Conservation (phyloP, 2,113 vertebrate genomes). For the Microcebus griseorufus region DNA sequence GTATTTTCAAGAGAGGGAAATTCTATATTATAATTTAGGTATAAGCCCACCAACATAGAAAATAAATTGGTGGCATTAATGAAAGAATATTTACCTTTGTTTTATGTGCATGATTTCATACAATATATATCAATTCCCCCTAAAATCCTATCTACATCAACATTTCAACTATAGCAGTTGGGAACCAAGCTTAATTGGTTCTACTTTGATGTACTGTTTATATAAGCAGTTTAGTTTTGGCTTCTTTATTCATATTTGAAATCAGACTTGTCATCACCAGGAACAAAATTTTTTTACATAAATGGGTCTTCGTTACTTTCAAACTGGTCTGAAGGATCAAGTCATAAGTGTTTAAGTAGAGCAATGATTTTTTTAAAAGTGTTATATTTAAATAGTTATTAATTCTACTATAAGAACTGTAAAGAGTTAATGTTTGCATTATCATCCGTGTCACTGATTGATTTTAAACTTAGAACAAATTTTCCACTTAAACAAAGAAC, state of each 20-base stretch:
- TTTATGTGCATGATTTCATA: not conserved
- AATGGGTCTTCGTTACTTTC: not conserved
- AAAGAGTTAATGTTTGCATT: not conserved
- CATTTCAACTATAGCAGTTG: conserved; percentile 18
- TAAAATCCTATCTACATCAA: not conserved
- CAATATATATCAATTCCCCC: not conserved
- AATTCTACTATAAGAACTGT: not conserved
- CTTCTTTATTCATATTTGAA: not conserved
- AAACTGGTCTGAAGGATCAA: not conserved
- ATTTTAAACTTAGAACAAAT: not conserved
- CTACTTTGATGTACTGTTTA: not conserved
- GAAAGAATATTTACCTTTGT: not conserved
- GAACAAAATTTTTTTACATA: not conserved
- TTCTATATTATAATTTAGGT: not conserved
- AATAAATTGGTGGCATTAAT: not conserved
- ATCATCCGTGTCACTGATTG: not conserved
- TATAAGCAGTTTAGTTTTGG: not conserved
- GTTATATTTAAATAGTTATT: not conserved
- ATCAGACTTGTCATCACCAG: not conserved
- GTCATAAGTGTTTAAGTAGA: not conserved
- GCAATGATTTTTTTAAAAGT: not conserved
- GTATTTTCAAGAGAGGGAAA: conserved; percentile 27
- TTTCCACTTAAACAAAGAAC: not conserved
- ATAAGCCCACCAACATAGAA: not conserved
- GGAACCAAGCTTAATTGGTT: conserved; percentile 32